Evolutionary conservation across 2,113 vertebrate species (phyloP).

Genomic region (Lepisosteus osseus): DNA sequence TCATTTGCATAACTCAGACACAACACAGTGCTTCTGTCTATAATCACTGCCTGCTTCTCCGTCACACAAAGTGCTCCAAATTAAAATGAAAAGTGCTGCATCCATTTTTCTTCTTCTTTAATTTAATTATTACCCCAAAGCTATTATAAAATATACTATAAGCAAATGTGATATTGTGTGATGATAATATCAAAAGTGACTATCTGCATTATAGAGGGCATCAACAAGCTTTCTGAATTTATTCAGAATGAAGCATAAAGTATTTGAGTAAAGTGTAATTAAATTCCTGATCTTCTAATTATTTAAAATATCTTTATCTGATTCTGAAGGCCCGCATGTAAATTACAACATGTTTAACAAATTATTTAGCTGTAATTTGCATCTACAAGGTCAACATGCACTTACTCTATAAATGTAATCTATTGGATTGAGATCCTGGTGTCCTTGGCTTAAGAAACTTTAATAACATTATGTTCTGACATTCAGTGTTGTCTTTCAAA

Average conservation of each 20-base stretch:
- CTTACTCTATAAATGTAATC: no score
- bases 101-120: slow-evolving; percentile 10
- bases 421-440: no score
- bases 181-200: slow-evolving; percentile 15
- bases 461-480: no score
- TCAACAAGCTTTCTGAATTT: slow-evolving; percentile 7
- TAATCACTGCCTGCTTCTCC: slow-evolving; percentile 1
- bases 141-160: neutral
- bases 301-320: no score
- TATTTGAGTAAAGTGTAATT: no score
- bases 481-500: no score
- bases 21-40: slow-evolving; percentile 17
- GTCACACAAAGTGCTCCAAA: slow-evolving; percentile 16
- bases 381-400: no score
- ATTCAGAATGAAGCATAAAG: neutral
- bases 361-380: no score
- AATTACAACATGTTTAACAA: no score
- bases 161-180: neutral
- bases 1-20: slow-evolving; percentile 54
- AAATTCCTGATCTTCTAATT: no score
- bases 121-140: slow-evolving; percentile 20
- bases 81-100: slow-evolving; percentile 15
- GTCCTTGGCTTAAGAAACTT: no score
- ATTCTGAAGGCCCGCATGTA: no score
- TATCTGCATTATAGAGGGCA: slow-evolving; percentile 10